phyloP scores from a whole-genome alignment of 1,140 invertebrate species.

The Saxidomus purpurata region DNA sequence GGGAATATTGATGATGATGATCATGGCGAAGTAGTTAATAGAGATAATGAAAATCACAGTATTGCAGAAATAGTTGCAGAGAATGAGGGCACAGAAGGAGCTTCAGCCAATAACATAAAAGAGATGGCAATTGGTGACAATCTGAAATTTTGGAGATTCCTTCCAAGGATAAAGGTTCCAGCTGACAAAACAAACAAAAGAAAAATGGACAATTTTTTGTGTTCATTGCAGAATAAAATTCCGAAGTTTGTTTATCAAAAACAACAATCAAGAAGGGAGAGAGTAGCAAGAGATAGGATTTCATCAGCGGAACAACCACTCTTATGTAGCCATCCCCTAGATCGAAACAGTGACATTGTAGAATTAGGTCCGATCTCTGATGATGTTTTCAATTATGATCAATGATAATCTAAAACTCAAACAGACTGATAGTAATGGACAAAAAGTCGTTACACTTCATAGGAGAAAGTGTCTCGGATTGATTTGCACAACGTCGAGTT shows the following conservation, averaged over 20 bases:
- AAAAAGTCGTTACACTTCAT: too few relatives aligned
- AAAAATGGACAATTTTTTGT: too few relatives aligned
- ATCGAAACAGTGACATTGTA: neutral
- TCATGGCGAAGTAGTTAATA: neutral
- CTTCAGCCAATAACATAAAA: neutral
- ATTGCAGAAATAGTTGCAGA: neutral
- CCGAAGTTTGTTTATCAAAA: too few relatives aligned
- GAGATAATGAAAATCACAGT: neutral
- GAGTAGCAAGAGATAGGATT: neutral
- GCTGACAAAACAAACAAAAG: neutral
- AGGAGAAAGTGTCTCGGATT: too few relatives aligned
- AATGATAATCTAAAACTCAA: too few relatives aligned
- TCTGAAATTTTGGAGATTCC: constrained; percentile 1
- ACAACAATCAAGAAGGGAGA: neutral
- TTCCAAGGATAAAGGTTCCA: constrained; percentile 26
- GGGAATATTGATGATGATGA: too few relatives aligned
- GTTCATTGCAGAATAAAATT: too few relatives aligned
- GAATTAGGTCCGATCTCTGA: neutral
- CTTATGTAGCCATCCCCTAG: neutral
- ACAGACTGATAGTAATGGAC: too few relatives aligned
- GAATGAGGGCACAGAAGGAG: neutral
- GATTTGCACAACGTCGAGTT: too few relatives aligned
- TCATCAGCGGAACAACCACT: neutral
- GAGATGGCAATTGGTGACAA: neutral
- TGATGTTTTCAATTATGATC: neutral